Percentiles rank a stretch among this genome's conserved stretches.
These are phyloP conservation scores for Columba janthina DNA, from an alignment of 2,113 vertebrate genomes.

Conservation along the genomic window DNA sequence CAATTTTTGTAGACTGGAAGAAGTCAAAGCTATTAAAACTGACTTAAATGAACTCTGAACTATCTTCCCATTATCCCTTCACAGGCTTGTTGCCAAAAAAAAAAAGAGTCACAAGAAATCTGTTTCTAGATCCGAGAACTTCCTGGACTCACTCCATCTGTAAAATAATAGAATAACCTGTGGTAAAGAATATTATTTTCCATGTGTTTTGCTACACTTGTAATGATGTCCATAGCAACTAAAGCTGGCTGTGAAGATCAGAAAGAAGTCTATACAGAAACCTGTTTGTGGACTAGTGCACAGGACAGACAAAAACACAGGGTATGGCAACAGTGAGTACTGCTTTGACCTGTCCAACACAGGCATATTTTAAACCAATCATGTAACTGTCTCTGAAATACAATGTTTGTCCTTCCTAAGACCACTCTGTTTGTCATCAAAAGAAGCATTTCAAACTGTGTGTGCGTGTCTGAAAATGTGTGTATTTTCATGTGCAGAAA, in stretches of 20 bases:
- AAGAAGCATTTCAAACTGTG: background rate
- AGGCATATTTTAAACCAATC: background rate
- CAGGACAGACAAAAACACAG: background rate
- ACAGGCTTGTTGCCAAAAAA: background rate
- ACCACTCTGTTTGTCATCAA: background rate
- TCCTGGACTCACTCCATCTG: background rate
- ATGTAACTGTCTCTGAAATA: background rate
- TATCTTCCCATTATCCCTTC: background rate
- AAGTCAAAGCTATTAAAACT: background rate
- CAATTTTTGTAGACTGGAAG: conserved; percentile 70
- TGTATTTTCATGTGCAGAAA: background rate
- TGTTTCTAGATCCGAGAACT: background rate
- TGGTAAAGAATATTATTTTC: background rate
- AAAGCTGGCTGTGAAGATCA: background rate
- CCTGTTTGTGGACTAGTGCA: background rate
- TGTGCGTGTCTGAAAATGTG: background rate
- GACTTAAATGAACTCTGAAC: background rate
- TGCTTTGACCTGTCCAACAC: background rate
- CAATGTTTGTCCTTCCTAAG: background rate
- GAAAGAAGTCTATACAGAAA: background rate
- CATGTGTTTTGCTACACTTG: background rate
- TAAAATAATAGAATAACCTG: background rate
- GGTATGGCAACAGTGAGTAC: background rate
- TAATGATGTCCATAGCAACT: background rate
- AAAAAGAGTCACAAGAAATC: background rate